A percentile compares a stretch with the other conserved stretches of the same genome.
These are phyloP conservation scores for Toxostoma redivivum DNA, from an alignment of 2,113 vertebrate species.

Conservation along the genomic window DNA sequence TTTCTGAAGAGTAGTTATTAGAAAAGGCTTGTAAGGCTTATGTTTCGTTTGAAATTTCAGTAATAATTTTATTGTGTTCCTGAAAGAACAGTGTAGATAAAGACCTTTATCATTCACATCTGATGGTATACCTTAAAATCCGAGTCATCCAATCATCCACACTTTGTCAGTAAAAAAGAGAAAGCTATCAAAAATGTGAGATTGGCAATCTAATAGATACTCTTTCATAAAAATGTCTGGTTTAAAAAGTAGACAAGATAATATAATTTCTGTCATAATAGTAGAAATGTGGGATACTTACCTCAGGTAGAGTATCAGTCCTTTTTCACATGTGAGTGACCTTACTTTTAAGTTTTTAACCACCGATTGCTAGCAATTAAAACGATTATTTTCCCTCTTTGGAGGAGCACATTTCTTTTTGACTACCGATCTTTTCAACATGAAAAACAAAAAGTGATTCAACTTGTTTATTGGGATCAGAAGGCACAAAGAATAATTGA, in stretches of 20 bases:
- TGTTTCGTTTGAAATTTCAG: constrained; percentile 41
- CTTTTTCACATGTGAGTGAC: not conserved
- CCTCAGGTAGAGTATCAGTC: not conserved
- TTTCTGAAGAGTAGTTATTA: not conserved
- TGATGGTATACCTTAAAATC: constrained; percentile 30
- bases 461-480: not conserved
- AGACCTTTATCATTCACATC: constrained; percentile 48
- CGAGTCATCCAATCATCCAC: constrained; percentile 23
- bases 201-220: not conserved
- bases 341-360: not conserved
- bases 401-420: not conserved
- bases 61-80: constrained; percentile 35
- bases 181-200: not conserved
- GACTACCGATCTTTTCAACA: not conserved
- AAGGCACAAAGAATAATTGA: not conserved
- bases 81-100: constrained; percentile 48
- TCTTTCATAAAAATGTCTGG: not conserved
- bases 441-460: not conserved
- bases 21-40: not conserved
- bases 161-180: not conserved
- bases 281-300: not conserved
- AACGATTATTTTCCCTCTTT: not conserved
- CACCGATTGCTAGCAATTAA: not conserved
- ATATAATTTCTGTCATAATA: not conserved
- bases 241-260: not conserved